Evolutionary conservation across 2,888 invertebrate species (phyloP), one percentile per base, ranked within the genome.

Genomic region (Agriopis marginaria): DNA sequence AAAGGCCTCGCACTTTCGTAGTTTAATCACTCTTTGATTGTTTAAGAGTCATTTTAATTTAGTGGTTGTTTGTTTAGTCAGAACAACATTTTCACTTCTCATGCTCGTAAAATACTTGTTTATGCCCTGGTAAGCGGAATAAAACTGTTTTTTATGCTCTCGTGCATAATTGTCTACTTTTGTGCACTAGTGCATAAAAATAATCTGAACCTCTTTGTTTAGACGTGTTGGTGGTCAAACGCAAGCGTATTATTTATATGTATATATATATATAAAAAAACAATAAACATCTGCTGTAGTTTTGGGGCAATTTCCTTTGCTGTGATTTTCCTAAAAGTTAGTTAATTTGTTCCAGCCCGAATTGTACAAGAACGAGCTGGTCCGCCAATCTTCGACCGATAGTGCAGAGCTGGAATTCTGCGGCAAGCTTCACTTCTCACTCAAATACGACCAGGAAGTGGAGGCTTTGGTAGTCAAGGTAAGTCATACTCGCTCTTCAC

Each of bases 401-500:
- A 97, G 96, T 80, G 95, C 95, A 1, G 96, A 97, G 72, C 92
- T 96, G 89, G 97, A 97, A 79, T 96, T 96, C 82, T 96, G 96
- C 68, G 98, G 98, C 10, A 97, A 97, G 83, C 94, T 98, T 61
- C 97, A 97, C 82, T 98, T 98, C 85, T 96, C 97, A 3, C 93
- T 98, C 11, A 95, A 96, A 66, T 98, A 97, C 87, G 97, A 97
- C 81, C 96, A 96, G 75, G 97, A 97, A 79, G 96, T 97, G 32
- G 97, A 97, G 79, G 97, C 96, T 7, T 95, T 98, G 1, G 95
- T 97, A 54, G 97, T 97, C 1, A 97, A 97, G 95, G 97, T 98
- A 83, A 87, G 90, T 45, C 9, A 14, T 40, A 32, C 32, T 32
- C 1, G 32, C 32, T 32, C 5, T 1, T 32, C 32, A 5, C n/a